These are phyloP conservation scores for Addax nasomaculatus DNA, from an alignment of 2,113 vertebrate species.

Conservation along the genomic window DNA sequence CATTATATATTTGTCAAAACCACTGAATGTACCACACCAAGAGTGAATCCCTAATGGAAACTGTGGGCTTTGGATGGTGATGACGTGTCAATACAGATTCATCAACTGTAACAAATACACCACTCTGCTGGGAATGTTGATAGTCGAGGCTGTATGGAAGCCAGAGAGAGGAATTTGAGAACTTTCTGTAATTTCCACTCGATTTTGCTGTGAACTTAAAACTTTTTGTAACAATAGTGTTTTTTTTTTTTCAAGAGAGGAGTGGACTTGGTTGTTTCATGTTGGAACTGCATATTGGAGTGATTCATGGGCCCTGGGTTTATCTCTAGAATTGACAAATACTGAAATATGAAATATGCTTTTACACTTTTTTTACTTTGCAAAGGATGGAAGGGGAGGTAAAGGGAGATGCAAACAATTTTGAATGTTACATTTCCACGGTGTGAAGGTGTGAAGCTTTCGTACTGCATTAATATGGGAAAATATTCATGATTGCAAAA, in stretches of 20 bases:
- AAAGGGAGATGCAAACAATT: background rate
- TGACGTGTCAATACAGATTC: background rate
- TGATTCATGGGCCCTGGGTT: background rate
- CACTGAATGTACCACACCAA: background rate
- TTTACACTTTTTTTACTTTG: conserved; percentile 20
- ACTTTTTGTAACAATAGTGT: background rate
- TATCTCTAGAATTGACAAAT: background rate
- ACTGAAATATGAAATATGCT: background rate
- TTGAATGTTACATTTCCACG: background rate
- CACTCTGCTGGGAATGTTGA: background rate
- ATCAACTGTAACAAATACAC: background rate
- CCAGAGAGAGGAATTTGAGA: background rate
- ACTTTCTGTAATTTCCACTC: background rate
- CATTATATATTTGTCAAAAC: conserved; percentile 18
- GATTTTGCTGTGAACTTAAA: background rate
- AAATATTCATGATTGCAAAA: conserved; percentile 20
- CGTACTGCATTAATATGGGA: background rate
- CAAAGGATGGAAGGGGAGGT: background rate
- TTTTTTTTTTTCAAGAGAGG: background rate
- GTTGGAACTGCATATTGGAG: background rate
- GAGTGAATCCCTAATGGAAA: background rate
- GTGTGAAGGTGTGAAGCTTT: background rate
- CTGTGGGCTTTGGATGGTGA: background rate
- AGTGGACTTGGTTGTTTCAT: background rate
- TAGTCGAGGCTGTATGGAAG: background rate